Percentiles rank a stretch among this genome's conserved stretches.
Evolutionary conservation across 2,888 invertebrate species (phyloP).

Genomic region (Phragmatobia fuliginosa): DNA sequence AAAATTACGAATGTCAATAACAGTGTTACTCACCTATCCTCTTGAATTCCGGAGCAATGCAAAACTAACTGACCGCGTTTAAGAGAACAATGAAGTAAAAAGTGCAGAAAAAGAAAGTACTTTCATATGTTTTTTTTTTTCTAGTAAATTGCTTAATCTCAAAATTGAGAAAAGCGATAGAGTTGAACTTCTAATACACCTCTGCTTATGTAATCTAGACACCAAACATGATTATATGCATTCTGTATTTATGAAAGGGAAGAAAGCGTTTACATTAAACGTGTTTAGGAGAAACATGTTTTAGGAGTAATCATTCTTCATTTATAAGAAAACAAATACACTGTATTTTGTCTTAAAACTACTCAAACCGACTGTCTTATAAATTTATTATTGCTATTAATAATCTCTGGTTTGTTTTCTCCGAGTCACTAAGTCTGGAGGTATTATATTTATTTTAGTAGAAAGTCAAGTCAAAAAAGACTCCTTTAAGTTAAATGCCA

Average conservation of each 20-base stretch:
- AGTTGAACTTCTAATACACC: no score
- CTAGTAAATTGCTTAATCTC: no score
- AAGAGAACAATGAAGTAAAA: no score
- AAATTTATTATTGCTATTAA: conserved; percentile 30
- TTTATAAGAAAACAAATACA: conserved; percentile 35
- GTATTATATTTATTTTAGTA: background rate
- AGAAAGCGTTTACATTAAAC: conserved; percentile 17
- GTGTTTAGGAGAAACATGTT: conserved; percentile 24
- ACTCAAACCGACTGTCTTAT: conserved; percentile 22
- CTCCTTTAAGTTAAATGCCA: background rate
- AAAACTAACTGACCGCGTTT: background rate
- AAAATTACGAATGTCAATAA: no score
- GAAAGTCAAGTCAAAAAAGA: background rate
- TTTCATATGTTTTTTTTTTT: no score
- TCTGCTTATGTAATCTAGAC: no score
- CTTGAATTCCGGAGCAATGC: no score
- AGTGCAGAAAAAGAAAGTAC: no score
- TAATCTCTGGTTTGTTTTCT: conserved; percentile 14
- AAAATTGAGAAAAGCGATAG: no score
- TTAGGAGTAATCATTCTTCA: conserved; percentile 25
- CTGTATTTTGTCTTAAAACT: conserved; percentile 34
- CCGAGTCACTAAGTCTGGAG: background rate
- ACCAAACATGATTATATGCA: background rate
- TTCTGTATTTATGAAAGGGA: conserved; percentile 2
- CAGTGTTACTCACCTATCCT: no score